phyloP scores from a whole-genome alignment of 2,888 invertebrate genomes.

The Tubulanus polymorphus region DNA sequence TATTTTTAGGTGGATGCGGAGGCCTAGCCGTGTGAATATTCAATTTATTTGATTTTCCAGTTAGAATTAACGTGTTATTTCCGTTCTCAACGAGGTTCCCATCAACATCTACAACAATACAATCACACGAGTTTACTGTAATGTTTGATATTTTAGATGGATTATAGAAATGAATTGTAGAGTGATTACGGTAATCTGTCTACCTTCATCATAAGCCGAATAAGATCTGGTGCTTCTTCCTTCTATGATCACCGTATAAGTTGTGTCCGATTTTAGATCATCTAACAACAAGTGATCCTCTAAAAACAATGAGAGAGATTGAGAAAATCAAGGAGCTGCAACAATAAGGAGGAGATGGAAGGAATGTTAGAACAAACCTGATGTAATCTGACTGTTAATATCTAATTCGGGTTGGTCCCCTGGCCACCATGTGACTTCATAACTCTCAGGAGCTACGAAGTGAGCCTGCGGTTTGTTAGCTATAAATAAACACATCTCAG shows the following conservation, averaged over 20 bases:
- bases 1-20: slow-evolving; percentile 47
- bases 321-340: background rate
- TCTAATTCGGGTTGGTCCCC: slow-evolving; percentile 44
- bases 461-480: too few species aligned
- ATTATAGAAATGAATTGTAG: too few species aligned
- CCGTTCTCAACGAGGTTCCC: too few species aligned
- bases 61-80: slow-evolving; percentile 43
- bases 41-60: slow-evolving; percentile 44
- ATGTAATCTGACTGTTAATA: slow-evolving; percentile 47
- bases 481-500: too few species aligned
- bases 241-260: slow-evolving; percentile 52
- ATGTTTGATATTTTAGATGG: too few species aligned
- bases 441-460: slow-evolving; percentile 47
- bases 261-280: slow-evolving; percentile 39
- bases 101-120: slow-evolving; percentile 20
- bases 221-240: slow-evolving; percentile 48
- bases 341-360: background rate
- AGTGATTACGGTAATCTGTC: too few species aligned
- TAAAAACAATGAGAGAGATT: slow-evolving; percentile 19
- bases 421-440: slow-evolving; percentile 54
- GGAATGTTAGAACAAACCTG: slow-evolving; percentile 37
- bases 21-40: slow-evolving; percentile 46
- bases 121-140: background rate
- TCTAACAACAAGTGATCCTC: slow-evolving; percentile 49
- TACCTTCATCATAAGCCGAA: slow-evolving; percentile 37